These are phyloP conservation scores for Scaptodrosophila lebanonensis DNA, from an alignment of 1,140 invertebrate genomes.

Conservation along the genomic window DNA sequence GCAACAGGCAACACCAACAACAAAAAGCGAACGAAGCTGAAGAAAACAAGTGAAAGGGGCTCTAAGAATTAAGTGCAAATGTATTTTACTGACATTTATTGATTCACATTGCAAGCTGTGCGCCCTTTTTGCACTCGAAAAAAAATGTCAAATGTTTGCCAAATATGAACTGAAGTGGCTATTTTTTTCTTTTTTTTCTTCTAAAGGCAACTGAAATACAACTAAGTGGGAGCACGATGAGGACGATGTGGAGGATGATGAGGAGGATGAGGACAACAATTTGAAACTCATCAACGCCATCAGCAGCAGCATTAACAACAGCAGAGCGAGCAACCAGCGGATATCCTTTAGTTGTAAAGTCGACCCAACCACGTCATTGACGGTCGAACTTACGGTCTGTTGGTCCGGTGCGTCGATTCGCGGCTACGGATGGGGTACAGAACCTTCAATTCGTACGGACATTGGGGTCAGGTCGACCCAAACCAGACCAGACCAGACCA, in stretches of 20 bases:
- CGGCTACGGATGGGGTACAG: too few species aligned
- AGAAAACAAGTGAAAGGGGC: neutral
- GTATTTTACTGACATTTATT: constrained; percentile 42
- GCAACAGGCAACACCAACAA: neutral
- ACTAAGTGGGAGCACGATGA: too few species aligned
- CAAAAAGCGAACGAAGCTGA: neutral
- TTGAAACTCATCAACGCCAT: constrained; percentile 32
- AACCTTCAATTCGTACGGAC: too few species aligned
- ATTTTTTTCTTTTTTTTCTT: neutral
- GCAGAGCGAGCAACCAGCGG: too few species aligned
- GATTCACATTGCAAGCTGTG: constrained; percentile 51
- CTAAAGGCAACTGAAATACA: too few species aligned
- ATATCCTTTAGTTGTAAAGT: constrained; percentile 16
- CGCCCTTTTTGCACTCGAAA: too few species aligned
- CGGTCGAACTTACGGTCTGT: too few species aligned
- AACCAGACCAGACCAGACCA: too few species aligned
- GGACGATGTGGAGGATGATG: too few species aligned
- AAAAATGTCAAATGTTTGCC: constrained; percentile 33
- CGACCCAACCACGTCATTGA: neutral
- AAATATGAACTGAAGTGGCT: constrained; percentile 19
- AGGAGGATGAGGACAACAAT: constrained; percentile 21
- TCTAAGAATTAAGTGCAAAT: constrained; percentile 25
- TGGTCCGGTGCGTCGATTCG: too few species aligned
- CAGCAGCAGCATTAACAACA: too few species aligned
- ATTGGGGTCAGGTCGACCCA: too few species aligned